phyloP scores from a whole-genome alignment of 2,113 vertebrate genomes.

The Petaurus breviceps region DNA sequence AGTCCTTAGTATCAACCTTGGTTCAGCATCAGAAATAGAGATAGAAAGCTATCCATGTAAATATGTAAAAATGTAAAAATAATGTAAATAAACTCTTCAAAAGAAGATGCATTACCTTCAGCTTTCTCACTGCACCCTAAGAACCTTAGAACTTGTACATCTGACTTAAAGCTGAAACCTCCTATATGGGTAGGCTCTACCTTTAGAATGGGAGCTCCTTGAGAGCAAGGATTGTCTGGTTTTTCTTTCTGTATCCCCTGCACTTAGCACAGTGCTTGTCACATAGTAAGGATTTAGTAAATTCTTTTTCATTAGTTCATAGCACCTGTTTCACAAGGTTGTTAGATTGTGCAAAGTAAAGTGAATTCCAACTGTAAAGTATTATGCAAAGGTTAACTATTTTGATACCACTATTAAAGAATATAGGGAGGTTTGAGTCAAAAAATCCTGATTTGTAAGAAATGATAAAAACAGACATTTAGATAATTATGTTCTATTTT shows the following conservation, averaged over 20 bases:
- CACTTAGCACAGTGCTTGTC: background rate
- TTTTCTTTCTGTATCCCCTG: no score
- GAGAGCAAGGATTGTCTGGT: background rate
- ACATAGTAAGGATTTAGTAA: background rate
- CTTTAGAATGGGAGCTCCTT: background rate
- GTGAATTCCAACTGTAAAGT: background rate
- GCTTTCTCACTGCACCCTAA: background rate
- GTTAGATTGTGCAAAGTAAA: background rate
- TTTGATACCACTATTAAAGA: background rate
- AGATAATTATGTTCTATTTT: conserved; percentile 5
- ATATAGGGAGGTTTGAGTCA: background rate
- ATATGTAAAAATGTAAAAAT: background rate
- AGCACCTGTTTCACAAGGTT: background rate
- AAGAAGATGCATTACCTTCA: background rate
- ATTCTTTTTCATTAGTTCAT: background rate
- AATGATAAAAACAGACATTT: conserved; percentile 28
- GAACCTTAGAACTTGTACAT: background rate
- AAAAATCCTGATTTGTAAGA: conserved; percentile 1
- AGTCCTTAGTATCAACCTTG: background rate
- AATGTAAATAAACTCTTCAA: no score
- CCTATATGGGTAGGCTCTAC: no score
- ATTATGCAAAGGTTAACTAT: background rate
- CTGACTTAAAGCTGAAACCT: background rate
- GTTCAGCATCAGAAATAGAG: background rate
- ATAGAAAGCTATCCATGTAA: background rate